These are phyloP conservation scores for Anolis carolinensis DNA, from an alignment of 2,113 vertebrate genomes.

Conservation along the genomic window DNA sequence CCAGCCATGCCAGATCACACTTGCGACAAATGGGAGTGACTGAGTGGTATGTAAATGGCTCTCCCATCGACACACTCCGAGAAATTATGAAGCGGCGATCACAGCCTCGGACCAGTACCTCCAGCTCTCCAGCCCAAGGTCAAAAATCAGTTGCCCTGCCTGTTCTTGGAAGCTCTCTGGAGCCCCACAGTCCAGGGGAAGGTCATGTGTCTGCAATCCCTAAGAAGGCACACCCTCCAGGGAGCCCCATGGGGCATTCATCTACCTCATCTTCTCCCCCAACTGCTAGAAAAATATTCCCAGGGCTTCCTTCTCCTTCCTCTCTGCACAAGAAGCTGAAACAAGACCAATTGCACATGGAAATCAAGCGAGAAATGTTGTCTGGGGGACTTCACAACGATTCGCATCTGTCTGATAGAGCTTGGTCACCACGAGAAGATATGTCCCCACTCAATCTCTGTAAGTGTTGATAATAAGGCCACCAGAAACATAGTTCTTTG, in stretches of 20 bases:
- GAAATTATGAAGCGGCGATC: slow-evolving; percentile 85
- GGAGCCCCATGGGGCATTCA: slow-evolving; percentile 73
- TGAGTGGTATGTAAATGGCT: slow-evolving; percentile 94
- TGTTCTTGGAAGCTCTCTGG: slow-evolving; percentile 68
- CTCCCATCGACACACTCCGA: slow-evolving; percentile 91
- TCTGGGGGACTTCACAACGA: slow-evolving; percentile 73
- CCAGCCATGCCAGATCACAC: slow-evolving; percentile 94
- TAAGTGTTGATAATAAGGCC: slow-evolving; percentile 57
- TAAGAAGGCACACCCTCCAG: slow-evolving; percentile 74
- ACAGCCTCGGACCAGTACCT: slow-evolving; percentile 60
- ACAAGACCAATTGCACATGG: slow-evolving; percentile 75
- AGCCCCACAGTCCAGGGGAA: slow-evolving; percentile 67
- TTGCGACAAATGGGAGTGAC: slow-evolving; percentile 96
- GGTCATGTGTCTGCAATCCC: slow-evolving; percentile 65
- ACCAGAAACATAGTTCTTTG: background rate
- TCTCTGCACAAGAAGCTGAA: slow-evolving; percentile 77
- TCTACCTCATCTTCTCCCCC: slow-evolving; percentile 75
- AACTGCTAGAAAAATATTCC: slow-evolving; percentile 79
- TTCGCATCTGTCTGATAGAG: slow-evolving; percentile 67
- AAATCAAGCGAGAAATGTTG: slow-evolving; percentile 79
- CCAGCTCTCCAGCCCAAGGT: slow-evolving; percentile 55
- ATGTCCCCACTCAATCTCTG: slow-evolving; percentile 78
- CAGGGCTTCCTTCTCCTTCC: slow-evolving; percentile 70
- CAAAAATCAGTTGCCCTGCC: slow-evolving; percentile 68
- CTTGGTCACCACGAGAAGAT: slow-evolving; percentile 75